Conservation (phyloP, 1,140 invertebrate genomes). For the Stegodyphus dumicola region DNA sequence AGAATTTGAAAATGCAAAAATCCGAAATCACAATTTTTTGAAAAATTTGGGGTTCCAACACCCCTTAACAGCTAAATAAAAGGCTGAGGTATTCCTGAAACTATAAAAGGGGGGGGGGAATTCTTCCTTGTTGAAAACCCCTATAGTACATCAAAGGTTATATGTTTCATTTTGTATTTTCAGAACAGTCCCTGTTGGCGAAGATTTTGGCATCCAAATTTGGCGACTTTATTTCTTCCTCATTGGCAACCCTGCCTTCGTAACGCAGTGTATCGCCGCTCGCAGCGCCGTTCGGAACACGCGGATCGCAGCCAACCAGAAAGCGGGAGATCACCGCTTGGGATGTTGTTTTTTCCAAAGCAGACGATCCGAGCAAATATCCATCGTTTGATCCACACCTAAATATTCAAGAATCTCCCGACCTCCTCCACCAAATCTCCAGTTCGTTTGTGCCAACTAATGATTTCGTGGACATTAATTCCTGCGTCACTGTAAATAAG, state of each 20-base stretch:
- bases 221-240: background rate
- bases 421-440: background rate
- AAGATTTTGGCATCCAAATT: background rate
- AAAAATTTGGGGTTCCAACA: no score
- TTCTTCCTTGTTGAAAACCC: no score
- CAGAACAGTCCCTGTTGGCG: background rate
- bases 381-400: background rate
- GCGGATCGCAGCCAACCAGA: conserved; percentile 9
- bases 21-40: no score
- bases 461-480: background rate
- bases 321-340: conserved; percentile 31
- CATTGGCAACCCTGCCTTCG: conserved; percentile 24
- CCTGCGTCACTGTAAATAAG: background rate
- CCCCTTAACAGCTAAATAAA: no score
- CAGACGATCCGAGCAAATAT: conserved; percentile 6
- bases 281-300: conserved; percentile 48
- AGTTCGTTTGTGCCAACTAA: background rate
- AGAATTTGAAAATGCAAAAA: no score
- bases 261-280: conserved; percentile 23
- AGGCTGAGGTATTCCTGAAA: no score
- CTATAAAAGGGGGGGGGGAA: no score
- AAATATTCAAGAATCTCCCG: background rate
- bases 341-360: conserved; percentile 40
- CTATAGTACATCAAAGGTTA: no score
- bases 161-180: no score